These are phyloP conservation scores for Phoebastria nigripes DNA, from an alignment of 2,797 vertebrate species.

Conservation along the genomic window DNA sequence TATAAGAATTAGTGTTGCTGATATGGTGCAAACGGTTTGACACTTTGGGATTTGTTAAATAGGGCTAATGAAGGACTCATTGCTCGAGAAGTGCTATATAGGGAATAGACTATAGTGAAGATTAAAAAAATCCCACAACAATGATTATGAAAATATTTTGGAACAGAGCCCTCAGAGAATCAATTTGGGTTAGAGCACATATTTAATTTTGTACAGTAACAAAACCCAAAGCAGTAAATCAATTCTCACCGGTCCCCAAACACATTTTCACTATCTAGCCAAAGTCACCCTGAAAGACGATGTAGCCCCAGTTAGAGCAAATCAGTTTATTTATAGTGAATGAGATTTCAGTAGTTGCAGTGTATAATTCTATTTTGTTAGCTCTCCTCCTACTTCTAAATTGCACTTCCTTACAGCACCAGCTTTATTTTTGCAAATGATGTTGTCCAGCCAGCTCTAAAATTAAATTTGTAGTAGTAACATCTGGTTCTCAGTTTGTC, in stretches of 20 bases:
- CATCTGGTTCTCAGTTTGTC: slow-evolving; percentile 9
- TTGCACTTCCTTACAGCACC: background rate
- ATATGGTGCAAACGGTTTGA: background rate
- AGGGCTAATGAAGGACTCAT: slow-evolving; percentile 38
- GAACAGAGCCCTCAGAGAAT: slow-evolving; percentile 22
- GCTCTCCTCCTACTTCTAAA: background rate
- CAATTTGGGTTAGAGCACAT: background rate
- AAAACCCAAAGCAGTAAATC: slow-evolving; percentile 26
- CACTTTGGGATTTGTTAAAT: slow-evolving; percentile 30
- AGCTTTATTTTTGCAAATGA: slow-evolving; percentile 12
- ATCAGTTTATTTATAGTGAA: background rate
- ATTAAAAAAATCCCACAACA: slow-evolving; percentile 25
- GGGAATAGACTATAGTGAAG: background rate
- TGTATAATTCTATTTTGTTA: background rate
- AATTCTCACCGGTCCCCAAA: background rate
- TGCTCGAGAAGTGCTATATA: background rate
- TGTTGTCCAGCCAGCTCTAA: slow-evolving; percentile 7
- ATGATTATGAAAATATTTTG: slow-evolving; percentile 58
- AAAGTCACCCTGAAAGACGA: slow-evolving; percentile 46
- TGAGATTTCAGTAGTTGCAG: background rate
- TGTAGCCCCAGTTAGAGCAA: background rate
- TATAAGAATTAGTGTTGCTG: background rate
- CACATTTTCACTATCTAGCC: background rate
- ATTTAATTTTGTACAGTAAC: slow-evolving; percentile 37
- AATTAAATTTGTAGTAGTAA: slow-evolving; percentile 23